Conservation (phyloP, 2,797 vertebrate species). For the Ctenochaetus hawaiiensis region DNA sequence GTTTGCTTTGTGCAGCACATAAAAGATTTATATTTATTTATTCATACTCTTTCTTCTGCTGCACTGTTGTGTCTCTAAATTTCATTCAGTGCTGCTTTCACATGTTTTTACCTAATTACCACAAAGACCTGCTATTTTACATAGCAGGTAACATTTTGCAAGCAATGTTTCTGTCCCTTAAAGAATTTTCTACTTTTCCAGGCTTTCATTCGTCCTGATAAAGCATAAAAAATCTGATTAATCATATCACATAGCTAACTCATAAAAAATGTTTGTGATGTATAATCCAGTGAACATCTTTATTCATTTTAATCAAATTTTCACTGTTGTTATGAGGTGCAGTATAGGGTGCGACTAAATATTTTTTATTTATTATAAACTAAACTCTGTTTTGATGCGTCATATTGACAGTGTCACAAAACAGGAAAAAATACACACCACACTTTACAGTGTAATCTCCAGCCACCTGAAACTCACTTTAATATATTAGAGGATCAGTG, state of each 20-base stretch:
- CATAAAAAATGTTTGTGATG: neutral
- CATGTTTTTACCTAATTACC: neutral
- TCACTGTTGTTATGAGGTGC: neutral
- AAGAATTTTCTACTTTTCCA: neutral
- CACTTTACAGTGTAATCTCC: too few species aligned
- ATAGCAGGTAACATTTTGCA: neutral
- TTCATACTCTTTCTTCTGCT: conserved; percentile 3
- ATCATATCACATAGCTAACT: neutral
- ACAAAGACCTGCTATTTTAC: neutral
- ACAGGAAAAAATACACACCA: neutral
- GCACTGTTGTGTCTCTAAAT: neutral
- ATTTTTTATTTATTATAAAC: neutral
- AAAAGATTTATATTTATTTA: conserved; percentile 36
- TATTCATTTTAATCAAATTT: neutral
- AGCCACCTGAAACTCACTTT: too few species aligned
- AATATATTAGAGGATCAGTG: too few species aligned
- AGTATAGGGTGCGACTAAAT: too few species aligned
- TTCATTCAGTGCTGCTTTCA: neutral
- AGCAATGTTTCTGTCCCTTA: neutral
- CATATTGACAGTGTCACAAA: neutral
- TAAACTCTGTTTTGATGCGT: neutral
- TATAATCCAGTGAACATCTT: neutral
- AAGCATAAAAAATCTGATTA: neutral
- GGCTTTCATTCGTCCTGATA: neutral
- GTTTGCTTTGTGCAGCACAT: conserved; percentile 20